Percentiles rank a stretch among this genome's conserved stretches.
These are phyloP conservation scores for Callaeas wilsoni DNA, from an alignment of 2,113 vertebrate species.

Conservation along the genomic window DNA sequence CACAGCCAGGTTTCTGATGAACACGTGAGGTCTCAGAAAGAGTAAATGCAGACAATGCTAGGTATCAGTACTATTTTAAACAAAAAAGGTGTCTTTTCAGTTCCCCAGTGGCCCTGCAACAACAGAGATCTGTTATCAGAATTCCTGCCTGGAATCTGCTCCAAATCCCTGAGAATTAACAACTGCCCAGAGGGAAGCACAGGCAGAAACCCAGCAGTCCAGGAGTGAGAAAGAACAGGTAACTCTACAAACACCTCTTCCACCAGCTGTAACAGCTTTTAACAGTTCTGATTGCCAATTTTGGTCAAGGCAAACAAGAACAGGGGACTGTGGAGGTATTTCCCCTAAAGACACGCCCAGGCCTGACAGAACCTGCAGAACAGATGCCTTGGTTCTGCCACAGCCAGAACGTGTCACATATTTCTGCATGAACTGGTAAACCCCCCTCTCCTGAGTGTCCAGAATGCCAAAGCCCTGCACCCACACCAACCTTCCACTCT, in stretches of 20 bases:
- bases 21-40: not conserved
- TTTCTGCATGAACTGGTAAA: not conserved
- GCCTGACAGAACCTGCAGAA: not conserved
- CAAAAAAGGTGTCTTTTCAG: not conserved
- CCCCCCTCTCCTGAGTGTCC: not conserved
- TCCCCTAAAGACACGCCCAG: not conserved
- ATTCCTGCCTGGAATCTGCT: not conserved
- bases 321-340: not conserved
- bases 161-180: not conserved
- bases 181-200: not conserved
- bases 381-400: not conserved
- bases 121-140: not conserved
- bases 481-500: slow-evolving; percentile 86
- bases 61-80: not conserved
- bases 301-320: not conserved
- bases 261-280: not conserved
- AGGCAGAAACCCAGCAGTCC: not conserved
- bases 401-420: accelerated
- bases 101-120: not conserved
- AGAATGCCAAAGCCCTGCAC: not conserved
- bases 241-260: not conserved
- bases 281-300: not conserved
- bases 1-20: not conserved
- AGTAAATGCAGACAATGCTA: not conserved
- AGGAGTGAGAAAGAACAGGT: not conserved